phyloP scores from a whole-genome alignment of 2,113 vertebrate species.

The Brachyhypopomus gauderio region DNA sequence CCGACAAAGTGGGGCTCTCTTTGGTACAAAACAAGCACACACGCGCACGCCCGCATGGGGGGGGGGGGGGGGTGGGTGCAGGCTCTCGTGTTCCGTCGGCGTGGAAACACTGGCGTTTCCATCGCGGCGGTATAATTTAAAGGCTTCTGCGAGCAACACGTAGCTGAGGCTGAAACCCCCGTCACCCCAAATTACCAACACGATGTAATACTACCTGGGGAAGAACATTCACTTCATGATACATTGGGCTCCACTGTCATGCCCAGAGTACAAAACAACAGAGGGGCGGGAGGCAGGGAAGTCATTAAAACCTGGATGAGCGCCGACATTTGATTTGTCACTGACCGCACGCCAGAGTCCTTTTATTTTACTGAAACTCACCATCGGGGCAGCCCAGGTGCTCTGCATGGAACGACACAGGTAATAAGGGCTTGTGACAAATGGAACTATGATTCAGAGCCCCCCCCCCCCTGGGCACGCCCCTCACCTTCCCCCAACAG shows the following conservation, averaged over 20 bases:
- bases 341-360: constrained; percentile 7
- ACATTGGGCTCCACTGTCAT: constrained; percentile 22
- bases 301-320: constrained; percentile 43
- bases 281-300: constrained; percentile 20
- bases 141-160: constrained; percentile 22
- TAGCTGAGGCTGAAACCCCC: constrained; percentile 13
- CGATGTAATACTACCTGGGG: constrained; percentile 22
- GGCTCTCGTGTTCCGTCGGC: not conserved
- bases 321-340: constrained; percentile 43
- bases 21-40: constrained; percentile 9
- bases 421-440: constrained; percentile 35
- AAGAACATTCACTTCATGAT: constrained; percentile 49
- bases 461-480: not conserved
- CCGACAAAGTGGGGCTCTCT: constrained; percentile 21
- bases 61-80: too few relatives aligned
- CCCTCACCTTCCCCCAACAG: too few relatives aligned
- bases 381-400: constrained; percentile 12
- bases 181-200: constrained; percentile 26
- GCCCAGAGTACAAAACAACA: constrained; percentile 13
- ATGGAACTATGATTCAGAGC: constrained; percentile 21
- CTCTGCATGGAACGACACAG: constrained; percentile 19
- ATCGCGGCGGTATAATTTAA: constrained; percentile 18
- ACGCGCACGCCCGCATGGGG: too few relatives aligned
- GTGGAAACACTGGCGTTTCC: constrained; percentile 21
- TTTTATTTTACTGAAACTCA: constrained; percentile 27